These are phyloP conservation scores for Plebejus argus DNA, from an alignment of 2,888 invertebrate species.

Conservation along the genomic window DNA sequence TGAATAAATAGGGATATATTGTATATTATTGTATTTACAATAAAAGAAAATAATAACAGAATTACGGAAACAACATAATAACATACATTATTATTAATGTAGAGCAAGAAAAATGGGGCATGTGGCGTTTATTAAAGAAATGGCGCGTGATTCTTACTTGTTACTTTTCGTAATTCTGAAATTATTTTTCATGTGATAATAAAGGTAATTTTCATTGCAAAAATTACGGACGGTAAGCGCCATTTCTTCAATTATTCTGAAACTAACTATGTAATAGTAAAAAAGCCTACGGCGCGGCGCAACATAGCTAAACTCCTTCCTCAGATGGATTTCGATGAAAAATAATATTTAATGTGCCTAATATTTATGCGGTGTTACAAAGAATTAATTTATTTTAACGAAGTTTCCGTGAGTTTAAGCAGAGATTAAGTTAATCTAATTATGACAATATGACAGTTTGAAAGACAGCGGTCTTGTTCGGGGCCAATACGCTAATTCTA, in stretches of 20 bases:
- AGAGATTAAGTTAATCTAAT: background rate
- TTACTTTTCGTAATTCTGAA: background rate
- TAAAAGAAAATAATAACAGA: background rate
- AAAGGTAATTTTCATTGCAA: no score
- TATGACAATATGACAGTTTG: slow-evolving; percentile 28
- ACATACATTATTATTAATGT: no score
- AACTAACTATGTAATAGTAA: no score
- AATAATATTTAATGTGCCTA: background rate
- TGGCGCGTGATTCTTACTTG: background rate
- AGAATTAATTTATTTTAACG: background rate
- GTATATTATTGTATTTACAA: background rate
- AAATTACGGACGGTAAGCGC: no score
- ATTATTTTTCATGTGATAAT: no score
- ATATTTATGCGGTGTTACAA: background rate
- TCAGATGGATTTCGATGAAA: no score
- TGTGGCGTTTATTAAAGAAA: background rate
- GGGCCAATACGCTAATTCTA: background rate
- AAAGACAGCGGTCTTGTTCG: slow-evolving; percentile 16
- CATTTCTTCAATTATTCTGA: no score
- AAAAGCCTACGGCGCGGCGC: background rate
- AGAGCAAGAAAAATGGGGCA: background rate
- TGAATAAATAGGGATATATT: background rate
- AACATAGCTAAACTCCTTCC: background rate
- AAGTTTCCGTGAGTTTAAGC: background rate
- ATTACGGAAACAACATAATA: background rate